Conservation (phyloP, 2,888 invertebrate species). For the Rhaphigaster nebulosa region DNA sequence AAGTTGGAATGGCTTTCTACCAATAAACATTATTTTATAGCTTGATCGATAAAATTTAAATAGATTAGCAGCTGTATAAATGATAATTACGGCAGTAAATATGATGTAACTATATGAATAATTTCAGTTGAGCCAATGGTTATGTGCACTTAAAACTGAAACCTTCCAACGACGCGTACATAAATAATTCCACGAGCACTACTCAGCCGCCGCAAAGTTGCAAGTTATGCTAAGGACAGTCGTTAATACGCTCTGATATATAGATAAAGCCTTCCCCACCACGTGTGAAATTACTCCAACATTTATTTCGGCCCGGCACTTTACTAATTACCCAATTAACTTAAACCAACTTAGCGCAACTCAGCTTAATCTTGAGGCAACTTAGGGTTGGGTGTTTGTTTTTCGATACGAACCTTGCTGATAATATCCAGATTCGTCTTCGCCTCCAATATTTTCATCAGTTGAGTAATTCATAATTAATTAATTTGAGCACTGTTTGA, state of each 20-base stretch:
- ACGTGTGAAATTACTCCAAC: background rate
- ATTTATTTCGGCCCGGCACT: background rate
- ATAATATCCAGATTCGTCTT: background rate
- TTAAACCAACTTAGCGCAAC: slow-evolving; percentile 27
- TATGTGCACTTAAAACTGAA: slow-evolving; percentile 10
- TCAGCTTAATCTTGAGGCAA: background rate
- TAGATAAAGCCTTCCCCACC: background rate
- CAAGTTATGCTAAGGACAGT: background rate
- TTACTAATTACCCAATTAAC: slow-evolving; percentile 46
- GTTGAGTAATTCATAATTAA: background rate
- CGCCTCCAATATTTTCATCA: background rate
- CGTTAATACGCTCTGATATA: background rate
- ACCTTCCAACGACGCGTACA: background rate
- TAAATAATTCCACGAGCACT: background rate
- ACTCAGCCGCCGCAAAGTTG: background rate
- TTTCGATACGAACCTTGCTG: background rate
- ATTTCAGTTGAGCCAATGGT: background rate
- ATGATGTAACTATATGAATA: background rate
- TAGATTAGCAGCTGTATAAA: too few relatives aligned
- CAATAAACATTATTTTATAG: too few relatives aligned
- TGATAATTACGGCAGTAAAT: too few relatives aligned
- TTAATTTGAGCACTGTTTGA: too few relatives aligned
- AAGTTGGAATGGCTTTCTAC: too few relatives aligned
- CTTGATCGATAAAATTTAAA: too few relatives aligned
- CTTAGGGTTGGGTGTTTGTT: background rate